Base-by-base conservation (phyloP, 2,797 vertebrate species). In the Melanotaenia parkinsoni region DNA sequence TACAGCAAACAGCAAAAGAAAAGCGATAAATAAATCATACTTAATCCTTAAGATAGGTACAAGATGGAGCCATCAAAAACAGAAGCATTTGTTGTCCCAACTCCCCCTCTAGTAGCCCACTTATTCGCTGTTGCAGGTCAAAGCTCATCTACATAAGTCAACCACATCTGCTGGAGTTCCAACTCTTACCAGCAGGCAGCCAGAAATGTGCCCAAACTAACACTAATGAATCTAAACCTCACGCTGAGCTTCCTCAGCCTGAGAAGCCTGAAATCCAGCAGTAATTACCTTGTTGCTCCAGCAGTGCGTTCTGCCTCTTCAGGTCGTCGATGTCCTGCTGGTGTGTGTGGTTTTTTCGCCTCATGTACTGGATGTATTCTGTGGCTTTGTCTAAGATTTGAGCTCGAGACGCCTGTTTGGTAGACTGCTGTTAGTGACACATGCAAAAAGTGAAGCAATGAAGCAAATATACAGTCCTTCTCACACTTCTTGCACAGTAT, bases 331-430 rank as follows among this genome's bases (percentile, higher is more conserved):
- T 99, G 88, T 99, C 98, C 93, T 99, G 98, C 95, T 99, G 98
- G 96, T 99, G 98, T 10, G 97, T 98, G 95, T 98, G 96, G 95
- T 99, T 99, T 98, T 99, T 99, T 93, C 98, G 95, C 91, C 98
- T 95, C 98, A 99, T 99, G 91, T 97, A 99, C 94, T 99, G 98
- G 94, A 99, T 99, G 93, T 99, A 99, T 91, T 99, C 98, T 97
- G 98, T 99, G 92, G 98, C 98, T 98, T 99, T 99, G 95, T 99
- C 98, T 96, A 99, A 95, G 95, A 99, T 99, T 94, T 99, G 98
- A 91, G 98, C 98, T 94, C 98, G 95, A 91, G 98, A 99, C 92
- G 98, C 98, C 98, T 99, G 96, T 96, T 95, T 94, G 94, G 95
- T 84, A 93, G 91, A 95, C 89, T 90, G 88, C 92, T 90, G 91